Percentiles rank a stretch among this genome's conserved stretches.
These are phyloP conservation scores for Aleiodes sp. DNA, from an alignment of 1,140 invertebrate species.

Conservation along the genomic window DNA sequence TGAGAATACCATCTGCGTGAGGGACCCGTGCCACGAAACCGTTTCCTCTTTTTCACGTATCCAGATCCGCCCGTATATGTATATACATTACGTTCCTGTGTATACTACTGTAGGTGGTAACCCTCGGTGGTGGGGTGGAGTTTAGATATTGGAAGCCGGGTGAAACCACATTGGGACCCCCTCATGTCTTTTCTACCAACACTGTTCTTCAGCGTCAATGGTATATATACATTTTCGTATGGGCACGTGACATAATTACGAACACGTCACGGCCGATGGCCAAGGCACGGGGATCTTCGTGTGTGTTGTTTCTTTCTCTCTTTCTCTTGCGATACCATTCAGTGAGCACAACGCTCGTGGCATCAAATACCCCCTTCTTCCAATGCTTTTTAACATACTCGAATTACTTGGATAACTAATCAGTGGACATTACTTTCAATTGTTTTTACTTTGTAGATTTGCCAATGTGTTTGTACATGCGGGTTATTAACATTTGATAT, in stretches of 20 bases:
- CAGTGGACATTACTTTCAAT: background rate
- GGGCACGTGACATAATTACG: conserved; percentile 46
- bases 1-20: conserved; percentile 50
- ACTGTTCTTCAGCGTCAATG: background rate
- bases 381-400: background rate
- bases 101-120: background rate
- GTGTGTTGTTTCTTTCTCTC: too few relatives aligned
- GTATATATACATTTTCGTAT: background rate
- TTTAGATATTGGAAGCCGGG: conserved; percentile 25
- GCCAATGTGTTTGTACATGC: conserved; percentile 4
- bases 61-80: conserved; percentile 33
- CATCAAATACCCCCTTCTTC: background rate
- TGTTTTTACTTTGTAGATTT: background rate
- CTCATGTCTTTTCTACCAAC: background rate
- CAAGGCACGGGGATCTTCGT: too few relatives aligned
- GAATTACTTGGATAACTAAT: background rate
- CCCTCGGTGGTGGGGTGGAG: background rate
- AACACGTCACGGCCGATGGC: conserved; percentile 35
- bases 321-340: background rate
- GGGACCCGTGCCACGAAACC: conserved; percentile 44
- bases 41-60: conserved; percentile 36
- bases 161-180: conserved; percentile 4
- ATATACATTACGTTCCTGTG: background rate
- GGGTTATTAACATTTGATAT: conserved; percentile 22
- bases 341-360: background rate